Evolutionary conservation across 2,888 invertebrate genomes (phyloP).

Genomic region (Callosobruchus maculatus): DNA sequence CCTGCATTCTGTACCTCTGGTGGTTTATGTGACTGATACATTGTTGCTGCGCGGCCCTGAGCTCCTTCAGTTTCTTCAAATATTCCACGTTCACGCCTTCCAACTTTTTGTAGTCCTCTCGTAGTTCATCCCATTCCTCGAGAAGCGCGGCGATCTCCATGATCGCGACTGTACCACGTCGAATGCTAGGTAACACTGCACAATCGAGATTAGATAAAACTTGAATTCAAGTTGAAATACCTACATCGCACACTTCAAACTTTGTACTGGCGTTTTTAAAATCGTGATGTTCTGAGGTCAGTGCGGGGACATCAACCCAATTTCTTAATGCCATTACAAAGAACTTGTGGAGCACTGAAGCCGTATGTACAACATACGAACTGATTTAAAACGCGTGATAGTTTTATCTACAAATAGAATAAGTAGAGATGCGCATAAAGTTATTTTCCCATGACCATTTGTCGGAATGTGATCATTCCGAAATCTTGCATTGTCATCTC

Average conservation of each 20-base stretch:
- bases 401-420: too few species aligned
- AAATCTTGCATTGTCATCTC: too few species aligned
- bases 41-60: constrained; percentile 74
- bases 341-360: background rate
- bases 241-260: background rate
- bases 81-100: constrained; percentile 76
- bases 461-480: too few species aligned
- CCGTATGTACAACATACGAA: background rate
- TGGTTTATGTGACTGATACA: constrained; percentile 84
- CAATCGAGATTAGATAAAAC: background rate
- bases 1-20: constrained; percentile 81
- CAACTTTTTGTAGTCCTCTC: constrained; percentile 31
- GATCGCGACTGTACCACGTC: background rate
- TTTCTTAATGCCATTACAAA: background rate
- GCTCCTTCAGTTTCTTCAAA: constrained; percentile 74
- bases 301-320: background rate
- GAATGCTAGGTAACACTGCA: background rate
- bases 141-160: background rate
- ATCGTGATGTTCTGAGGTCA: background rate
- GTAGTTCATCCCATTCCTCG: constrained; percentile 33
- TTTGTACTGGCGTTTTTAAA: background rate
- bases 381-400: too few species aligned
- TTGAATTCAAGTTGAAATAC: background rate
- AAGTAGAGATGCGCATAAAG: too few species aligned
- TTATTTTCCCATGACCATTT: too few species aligned